Evolutionary conservation across 2,888 invertebrate genomes (phyloP).

Genomic region (Blastobasis adustella): DNA sequence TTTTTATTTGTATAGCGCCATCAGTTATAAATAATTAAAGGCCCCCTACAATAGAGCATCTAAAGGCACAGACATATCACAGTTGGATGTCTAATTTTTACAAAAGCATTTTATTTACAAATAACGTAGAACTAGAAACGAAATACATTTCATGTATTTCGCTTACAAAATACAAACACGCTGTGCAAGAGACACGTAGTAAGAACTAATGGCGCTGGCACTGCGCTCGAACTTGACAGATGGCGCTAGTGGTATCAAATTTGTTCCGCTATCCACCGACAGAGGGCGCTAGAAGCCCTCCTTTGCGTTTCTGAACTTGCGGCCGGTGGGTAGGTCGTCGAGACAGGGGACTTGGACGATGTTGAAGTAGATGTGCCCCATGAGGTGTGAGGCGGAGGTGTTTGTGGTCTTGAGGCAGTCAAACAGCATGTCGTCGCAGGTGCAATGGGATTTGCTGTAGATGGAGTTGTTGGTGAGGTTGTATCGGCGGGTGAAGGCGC

Average conservation of each 20-base stretch:
- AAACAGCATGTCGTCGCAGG: conserved; percentile 88
- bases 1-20: conserved; percentile 50
- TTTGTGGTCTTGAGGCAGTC: conserved; percentile 85
- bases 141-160: neutral
- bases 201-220: conserved; percentile 15
- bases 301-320: conserved; percentile 66
- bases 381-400: conserved; percentile 81
- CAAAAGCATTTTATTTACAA: conserved; percentile 23
- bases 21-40: conserved; percentile 28
- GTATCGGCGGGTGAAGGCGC: conserved; percentile 82
- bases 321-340: conserved; percentile 67
- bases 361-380: conserved; percentile 92
- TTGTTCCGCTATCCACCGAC: conserved; percentile 32
- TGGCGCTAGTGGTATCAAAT: conserved; percentile 40
- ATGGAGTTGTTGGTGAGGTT: conserved; percentile 88
- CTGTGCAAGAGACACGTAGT: conserved; percentile 40
- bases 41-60: conserved; percentile 30
- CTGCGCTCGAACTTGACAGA: conserved; percentile 16
- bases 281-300: conserved; percentile 63
- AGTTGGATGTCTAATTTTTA: conserved; percentile 57
- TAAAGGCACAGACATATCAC: conserved; percentile 72
- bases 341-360: conserved; percentile 84
- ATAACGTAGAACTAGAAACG: neutral
- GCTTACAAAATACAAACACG: conserved; percentile 24
- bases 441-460: conserved; percentile 92